phyloP scores from a whole-genome alignment of 2,113 vertebrate genomes.

The Microtus oregoni region DNA sequence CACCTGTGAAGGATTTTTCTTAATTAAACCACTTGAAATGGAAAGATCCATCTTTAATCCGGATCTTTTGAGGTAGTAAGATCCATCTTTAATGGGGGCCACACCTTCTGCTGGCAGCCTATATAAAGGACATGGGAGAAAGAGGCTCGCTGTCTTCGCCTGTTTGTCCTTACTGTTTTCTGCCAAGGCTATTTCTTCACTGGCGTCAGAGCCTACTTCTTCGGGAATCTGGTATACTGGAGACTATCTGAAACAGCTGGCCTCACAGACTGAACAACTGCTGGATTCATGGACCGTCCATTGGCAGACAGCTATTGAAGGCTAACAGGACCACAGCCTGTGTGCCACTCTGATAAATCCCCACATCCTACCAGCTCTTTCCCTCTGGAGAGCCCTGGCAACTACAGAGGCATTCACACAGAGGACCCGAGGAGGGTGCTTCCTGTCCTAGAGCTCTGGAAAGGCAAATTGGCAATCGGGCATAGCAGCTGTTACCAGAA shows the following conservation, averaged over 20 bases:
- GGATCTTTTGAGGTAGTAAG: neutral
- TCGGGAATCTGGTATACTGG: neutral
- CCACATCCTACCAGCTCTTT: neutral
- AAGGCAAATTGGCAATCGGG: neutral
- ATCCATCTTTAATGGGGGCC: neutral
- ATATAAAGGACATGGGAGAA: neutral
- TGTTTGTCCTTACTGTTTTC: neutral
- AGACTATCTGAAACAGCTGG: neutral
- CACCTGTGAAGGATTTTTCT: neutral
- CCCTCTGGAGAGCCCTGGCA: neutral
- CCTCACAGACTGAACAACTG: neutral
- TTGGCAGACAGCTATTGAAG: neutral
- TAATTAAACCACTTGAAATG: neutral
- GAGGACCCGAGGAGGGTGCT: neutral
- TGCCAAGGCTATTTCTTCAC: neutral
- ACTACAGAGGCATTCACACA: neutral
- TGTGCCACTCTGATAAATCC: neutral
- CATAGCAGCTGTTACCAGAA: neutral
- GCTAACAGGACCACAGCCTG: neutral
- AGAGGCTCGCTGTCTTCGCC: neutral
- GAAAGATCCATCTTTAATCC: neutral
- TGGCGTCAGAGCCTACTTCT: neutral
- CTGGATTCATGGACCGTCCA: neutral
- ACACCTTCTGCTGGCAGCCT: neutral
- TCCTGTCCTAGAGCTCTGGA: neutral